These are phyloP conservation scores for Pluvialis apricaria DNA, from an alignment of 2,113 vertebrate species.

Conservation along the genomic window DNA sequence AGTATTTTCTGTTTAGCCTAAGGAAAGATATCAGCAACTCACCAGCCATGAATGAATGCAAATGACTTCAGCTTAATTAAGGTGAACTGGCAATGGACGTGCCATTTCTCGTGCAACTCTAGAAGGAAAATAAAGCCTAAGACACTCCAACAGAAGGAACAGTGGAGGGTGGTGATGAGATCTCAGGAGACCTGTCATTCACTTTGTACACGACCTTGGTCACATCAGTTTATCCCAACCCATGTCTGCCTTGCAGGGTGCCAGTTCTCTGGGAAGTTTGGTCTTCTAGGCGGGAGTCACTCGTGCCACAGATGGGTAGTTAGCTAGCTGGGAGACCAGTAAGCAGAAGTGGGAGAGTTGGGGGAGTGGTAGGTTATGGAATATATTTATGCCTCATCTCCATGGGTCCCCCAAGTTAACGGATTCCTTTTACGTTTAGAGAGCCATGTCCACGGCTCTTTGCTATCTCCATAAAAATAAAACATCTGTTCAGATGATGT, in stretches of 20 bases:
- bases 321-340: not conserved
- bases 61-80: not conserved
- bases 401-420: not conserved
- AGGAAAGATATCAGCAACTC: not conserved
- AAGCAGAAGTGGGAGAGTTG: not conserved
- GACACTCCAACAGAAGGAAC: not conserved
- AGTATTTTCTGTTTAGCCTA: not conserved
- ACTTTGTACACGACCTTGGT: not conserved
- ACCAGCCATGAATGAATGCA: not conserved
- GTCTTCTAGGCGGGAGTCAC: not conserved
- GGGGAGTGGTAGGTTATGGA: not conserved
- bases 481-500: not conserved
- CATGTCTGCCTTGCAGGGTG: not conserved
- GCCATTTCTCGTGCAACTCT: not conserved
- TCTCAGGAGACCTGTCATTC: not conserved
- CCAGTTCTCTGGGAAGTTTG: not conserved
- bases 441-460: not conserved
- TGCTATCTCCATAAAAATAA: not conserved
- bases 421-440: not conserved
- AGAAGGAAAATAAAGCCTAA: not conserved
- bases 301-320: too few relatives aligned
- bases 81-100: not conserved
- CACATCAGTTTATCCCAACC: not conserved
- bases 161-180: not conserved
- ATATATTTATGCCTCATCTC: not conserved